Percentiles rank a stretch among this genome's conserved stretches.
Evolutionary conservation across 2,797 vertebrate species (phyloP).

Genomic region (Coccyzus lansbergi): DNA sequence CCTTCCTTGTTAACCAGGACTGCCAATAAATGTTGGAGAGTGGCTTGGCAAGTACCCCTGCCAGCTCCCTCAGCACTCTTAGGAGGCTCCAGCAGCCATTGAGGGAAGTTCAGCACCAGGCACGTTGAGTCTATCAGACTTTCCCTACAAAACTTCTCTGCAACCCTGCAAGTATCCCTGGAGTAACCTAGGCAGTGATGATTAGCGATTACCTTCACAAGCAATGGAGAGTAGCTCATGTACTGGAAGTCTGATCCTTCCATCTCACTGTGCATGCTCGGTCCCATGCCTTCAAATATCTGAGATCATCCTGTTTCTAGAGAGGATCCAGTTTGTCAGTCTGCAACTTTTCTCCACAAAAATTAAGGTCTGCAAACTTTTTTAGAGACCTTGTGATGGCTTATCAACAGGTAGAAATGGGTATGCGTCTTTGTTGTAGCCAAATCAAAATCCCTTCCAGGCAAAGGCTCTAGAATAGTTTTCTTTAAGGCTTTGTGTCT

Average conservation of each 20-base stretch:
- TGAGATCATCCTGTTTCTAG: neutral
- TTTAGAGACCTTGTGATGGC: neutral
- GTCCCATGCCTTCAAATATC: neutral
- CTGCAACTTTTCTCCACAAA: neutral
- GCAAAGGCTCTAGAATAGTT: neutral
- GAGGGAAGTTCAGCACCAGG: neutral
- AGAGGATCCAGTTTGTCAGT: neutral
- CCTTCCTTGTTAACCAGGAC: too few species aligned
- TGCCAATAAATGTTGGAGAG: too few species aligned
- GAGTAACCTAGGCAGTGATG: neutral
- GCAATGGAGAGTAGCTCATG: accelerated
- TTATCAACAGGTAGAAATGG: neutral
- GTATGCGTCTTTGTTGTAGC: neutral
- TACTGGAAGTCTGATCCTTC: neutral
- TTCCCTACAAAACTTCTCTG: neutral
- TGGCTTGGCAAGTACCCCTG: too few species aligned
- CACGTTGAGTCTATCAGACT: neutral
- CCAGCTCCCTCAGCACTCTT: too few species aligned
- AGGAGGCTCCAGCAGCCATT: neutral
- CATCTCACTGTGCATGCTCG: neutral
- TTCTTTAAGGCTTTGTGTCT: neutral
- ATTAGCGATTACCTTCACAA: neutral
- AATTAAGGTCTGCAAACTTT: neutral
- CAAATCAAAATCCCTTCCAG: neutral
- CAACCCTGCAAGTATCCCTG: neutral